Evolutionary conservation across 2,888 invertebrate species (phyloP), one percentile per base, ranked within the genome.

Genomic region (Smittia aterrima): DNA sequence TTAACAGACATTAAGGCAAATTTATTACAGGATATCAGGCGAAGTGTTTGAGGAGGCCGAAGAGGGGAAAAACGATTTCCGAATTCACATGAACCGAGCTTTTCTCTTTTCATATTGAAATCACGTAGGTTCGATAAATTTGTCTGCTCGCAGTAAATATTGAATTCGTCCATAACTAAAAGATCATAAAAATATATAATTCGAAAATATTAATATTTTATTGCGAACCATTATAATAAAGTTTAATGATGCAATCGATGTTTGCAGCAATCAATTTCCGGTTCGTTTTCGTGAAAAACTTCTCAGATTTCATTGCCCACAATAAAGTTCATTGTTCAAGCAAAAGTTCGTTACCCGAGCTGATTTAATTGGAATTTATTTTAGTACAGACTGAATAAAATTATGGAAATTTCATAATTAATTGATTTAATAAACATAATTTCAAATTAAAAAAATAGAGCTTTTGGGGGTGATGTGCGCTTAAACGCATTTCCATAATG

Each of bases 111-210:
- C 66, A 66, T 20, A 67, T 67, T 47, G 24, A 67, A 67, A 67
- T 67, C 67, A 67, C 67, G 67, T 67, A 67, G 41, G 11, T 41
- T 40, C 67, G 11, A 67, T 67, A 67, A 67, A 67, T 41, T 67
- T 67, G 24, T 67, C 67, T 41, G 67, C 41, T 24, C 67, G 41
- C 24, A 67, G 67, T 67, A 67, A 67, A 67, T 67, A 67, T 67
- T 67, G 67, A 67, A 67, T 41, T 67, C 41, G 20, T 38, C n/a
- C n/a, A 41, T 24, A 67, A 41, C 27, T n/a, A 32, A 67, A 67
- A 47, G 67, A 47, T 25, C 47, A 47, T 67, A 67, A 67, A 67
- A 67, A 67, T 66, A 22, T 41, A 40, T 40, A 67, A 67, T 66
- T 66, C 38, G 32, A 66, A 64, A 66, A n/a, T 41, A 67, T 41